Evolutionary conservation across 2,113 vertebrate genomes (phyloP), one percentile per base, ranked within the genome.

Genomic region (Actinemys pallida): DNA sequence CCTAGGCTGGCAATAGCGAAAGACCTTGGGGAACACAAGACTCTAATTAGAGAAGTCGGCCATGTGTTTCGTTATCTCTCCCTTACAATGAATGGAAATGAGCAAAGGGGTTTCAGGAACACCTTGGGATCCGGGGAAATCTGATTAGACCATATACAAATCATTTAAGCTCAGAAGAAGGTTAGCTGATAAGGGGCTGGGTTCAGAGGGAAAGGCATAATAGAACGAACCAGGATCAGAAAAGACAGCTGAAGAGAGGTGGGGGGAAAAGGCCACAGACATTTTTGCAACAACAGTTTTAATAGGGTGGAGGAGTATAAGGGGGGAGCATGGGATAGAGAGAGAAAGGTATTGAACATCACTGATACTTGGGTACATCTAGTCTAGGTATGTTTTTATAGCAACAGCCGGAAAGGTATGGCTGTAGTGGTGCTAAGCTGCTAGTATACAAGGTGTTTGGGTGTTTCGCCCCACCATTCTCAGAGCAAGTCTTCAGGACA

Each of bases 31-130:
- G 97, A 98, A 90, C 83, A 20, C 0, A n/a, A 82, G 83, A 93
- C 87, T 96, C 93, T 97, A 97, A 98, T 98, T 97, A 98, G 88
- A 96, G 96, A 97, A 97, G 83, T 19, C 5, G 65, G 52, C 95
- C 95, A 96, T 92, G 97, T 86, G 0, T 97, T 98, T 96, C 95
- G 94, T 97, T 98, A 95, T 98, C 97, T 89, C 91, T 83, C 93
- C 95, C 90, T 92, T 86, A 91, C 88, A 94, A 93, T 87, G 83
- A 94, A 97, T 90, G 86, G 93, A 97, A 98, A 97, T 96, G 81
- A 98, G 96, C 75, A 49, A 79, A 50, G 62, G 88, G 53, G 86
- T 95, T 96, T 88, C 50, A 24, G 72, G 45, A 96, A 39, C 69
- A 92, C 62, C 91, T 83, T 88, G 96, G 93, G 97, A 98, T 35